phyloP scores from a whole-genome alignment of 2,888 invertebrate species.

The Micoletzkya japonica region DNA sequence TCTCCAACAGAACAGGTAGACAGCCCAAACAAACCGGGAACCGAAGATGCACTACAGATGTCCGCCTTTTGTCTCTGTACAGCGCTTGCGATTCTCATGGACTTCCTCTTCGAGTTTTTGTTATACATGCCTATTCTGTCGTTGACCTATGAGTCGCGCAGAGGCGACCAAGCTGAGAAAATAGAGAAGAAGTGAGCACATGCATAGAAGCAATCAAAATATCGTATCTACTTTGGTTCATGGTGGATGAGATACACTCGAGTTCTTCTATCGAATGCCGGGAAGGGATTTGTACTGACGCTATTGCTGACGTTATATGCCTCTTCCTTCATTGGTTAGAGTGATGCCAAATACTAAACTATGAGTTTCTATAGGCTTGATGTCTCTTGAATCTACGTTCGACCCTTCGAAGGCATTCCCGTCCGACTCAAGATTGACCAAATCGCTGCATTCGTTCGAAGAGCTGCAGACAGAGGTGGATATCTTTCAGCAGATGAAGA shows the following conservation, averaged over 20 bases:
- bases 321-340: constrained; percentile 18
- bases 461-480: constrained; percentile 44
- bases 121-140: constrained; percentile 51
- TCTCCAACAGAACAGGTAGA: constrained; percentile 40
- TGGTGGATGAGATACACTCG: constrained; percentile 33
- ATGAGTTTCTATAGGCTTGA: background rate
- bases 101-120: constrained; percentile 55
- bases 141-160: constrained; percentile 40
- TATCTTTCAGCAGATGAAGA: constrained; percentile 4
- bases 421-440: constrained; percentile 48
- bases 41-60: constrained; percentile 35
- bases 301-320: background rate
- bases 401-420: constrained; percentile 60
- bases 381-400: constrained; percentile 47
- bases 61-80: constrained; percentile 57
- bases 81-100: constrained; percentile 53
- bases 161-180: constrained; percentile 24
- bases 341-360: background rate
- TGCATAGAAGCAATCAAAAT: background rate
- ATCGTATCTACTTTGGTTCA: background rate
- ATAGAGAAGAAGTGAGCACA: background rate
- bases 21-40: background rate
- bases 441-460: constrained; percentile 43
- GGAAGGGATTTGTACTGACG: constrained; percentile 33
- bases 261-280: constrained; percentile 39